Percentiles rank a stretch among this genome's conserved stretches.
phyloP scores from a whole-genome alignment of 2,888 invertebrate species.

The Drosophila acutilabella region DNA sequence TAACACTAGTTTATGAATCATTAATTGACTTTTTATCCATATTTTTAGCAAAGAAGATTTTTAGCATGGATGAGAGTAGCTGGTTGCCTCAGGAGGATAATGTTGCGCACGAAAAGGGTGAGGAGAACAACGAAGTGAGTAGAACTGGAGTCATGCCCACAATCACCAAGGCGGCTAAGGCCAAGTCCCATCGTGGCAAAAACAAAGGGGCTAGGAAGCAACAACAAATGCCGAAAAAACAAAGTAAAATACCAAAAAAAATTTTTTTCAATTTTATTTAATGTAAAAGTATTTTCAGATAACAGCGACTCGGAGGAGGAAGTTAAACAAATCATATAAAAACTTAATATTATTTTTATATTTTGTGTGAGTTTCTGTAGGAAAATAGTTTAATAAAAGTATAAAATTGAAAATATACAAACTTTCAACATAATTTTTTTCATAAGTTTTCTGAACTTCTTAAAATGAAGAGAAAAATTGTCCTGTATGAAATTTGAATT shows the following conservation, averaged over 20 bases:
- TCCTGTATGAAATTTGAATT: too few relatives aligned
- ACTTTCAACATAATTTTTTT: neutral
- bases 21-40: neutral
- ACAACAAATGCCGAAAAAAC: conserved; percentile 15
- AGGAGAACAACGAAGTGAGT: neutral
- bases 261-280: too few relatives aligned
- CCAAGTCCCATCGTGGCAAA: conserved; percentile 38
- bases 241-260: too few relatives aligned
- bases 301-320: conserved; percentile 69
- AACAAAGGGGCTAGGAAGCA: conserved; percentile 43
- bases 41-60: conserved; percentile 5
- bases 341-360: neutral
- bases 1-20: neutral
- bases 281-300: conserved; percentile 46
- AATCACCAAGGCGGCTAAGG: conserved; percentile 23
- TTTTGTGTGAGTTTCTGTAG: neutral
- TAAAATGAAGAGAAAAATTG: too few relatives aligned
- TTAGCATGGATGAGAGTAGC: conserved; percentile 36
- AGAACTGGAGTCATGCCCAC: neutral
- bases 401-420: neutral
- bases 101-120: conserved; percentile 1
- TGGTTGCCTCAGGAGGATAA: conserved; percentile 53
- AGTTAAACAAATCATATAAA: conserved; percentile 39
- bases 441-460: too few relatives aligned
- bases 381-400: conserved; percentile 4